Evolutionary conservation across 2,797 vertebrate species (phyloP).

Genomic region (Aphelocoma californica): DNA sequence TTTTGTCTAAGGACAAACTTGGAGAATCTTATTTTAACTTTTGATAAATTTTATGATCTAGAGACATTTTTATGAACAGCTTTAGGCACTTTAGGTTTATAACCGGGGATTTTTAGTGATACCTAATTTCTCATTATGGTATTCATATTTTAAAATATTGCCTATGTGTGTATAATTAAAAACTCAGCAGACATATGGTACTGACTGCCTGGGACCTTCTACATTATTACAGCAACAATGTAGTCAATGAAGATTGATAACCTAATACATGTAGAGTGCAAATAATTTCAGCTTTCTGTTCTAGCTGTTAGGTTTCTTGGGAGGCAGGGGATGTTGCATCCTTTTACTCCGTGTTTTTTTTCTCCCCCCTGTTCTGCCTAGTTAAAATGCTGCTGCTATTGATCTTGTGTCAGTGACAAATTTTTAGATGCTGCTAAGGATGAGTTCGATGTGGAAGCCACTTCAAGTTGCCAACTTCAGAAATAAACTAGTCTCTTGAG

Average conservation of each 20-base stretch:
- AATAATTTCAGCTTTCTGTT: neutral
- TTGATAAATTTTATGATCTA: neutral
- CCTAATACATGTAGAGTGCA: accelerated
- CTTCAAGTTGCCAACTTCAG: neutral
- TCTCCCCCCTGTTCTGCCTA: neutral
- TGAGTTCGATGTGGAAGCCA: neutral
- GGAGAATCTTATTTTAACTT: neutral
- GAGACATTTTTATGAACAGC: neutral
- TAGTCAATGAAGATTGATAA: neutral
- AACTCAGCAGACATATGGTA: neutral
- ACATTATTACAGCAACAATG: neutral
- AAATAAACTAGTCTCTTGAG: neutral
- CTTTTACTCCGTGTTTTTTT: neutral
- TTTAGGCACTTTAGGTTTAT: neutral
- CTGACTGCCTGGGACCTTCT: neutral
- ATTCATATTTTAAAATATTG: neutral
- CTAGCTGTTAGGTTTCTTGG: neutral
- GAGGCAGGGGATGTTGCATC: neutral
- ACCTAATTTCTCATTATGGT: neutral
- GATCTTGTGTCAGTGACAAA: neutral
- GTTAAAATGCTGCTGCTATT: neutral
- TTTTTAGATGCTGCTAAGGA: neutral
- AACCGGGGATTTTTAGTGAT: neutral
- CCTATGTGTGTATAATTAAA: neutral
- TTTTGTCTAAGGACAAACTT: neutral